These are phyloP conservation scores for Capromys pilorides DNA, from an alignment of 2,797 vertebrate species.

Conservation along the genomic window DNA sequence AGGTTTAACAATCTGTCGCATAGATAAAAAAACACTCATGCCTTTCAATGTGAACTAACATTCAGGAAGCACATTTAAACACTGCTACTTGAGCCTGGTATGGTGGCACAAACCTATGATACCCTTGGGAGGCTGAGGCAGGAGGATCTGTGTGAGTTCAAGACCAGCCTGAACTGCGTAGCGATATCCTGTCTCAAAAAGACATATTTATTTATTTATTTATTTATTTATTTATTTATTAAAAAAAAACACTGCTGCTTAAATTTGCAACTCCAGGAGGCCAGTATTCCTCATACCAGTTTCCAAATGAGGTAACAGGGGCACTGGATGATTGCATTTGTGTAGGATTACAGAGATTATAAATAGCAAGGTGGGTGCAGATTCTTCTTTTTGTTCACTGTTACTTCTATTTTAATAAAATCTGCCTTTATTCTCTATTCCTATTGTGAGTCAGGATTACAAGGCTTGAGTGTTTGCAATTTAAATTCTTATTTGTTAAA, in stretches of 20 bases:
- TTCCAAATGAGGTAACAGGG: background rate
- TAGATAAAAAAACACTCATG: accelerated
- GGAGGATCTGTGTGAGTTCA: too few species aligned
- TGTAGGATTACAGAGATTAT: too few species aligned
- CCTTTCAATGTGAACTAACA: background rate
- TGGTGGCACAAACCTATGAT: too few species aligned
- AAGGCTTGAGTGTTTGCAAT: background rate
- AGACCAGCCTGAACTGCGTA: too few species aligned
- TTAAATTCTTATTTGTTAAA: background rate
- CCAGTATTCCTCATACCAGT: background rate
- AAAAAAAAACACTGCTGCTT: too few species aligned
- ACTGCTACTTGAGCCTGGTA: background rate
- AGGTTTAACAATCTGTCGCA: background rate
- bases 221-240: too few species aligned
- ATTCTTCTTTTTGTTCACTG: background rate
- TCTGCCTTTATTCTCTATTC: background rate
- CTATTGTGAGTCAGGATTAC: background rate
- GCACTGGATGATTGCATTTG: background rate
- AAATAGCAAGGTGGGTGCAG: too few species aligned
- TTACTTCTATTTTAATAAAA: background rate
- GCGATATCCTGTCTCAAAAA: too few species aligned
- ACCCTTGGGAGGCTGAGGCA: too few species aligned
- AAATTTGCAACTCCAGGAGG: background rate
- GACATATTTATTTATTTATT: too few species aligned
- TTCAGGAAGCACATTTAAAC: background rate